phyloP scores from a whole-genome alignment of 2,113 vertebrate genomes.

The Ammodytes dubius region DNA sequence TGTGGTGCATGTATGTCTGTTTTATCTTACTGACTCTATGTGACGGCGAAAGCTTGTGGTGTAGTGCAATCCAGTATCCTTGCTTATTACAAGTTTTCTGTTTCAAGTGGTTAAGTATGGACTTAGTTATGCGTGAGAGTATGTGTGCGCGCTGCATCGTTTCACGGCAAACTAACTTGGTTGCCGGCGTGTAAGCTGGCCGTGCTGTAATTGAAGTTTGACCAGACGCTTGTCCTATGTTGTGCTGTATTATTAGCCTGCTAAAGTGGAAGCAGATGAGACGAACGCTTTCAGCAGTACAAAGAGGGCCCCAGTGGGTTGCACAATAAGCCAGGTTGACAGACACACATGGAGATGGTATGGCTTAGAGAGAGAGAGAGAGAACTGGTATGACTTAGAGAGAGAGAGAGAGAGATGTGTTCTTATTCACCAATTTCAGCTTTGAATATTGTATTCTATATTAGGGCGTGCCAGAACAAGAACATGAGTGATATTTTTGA shows the following conservation, averaged over 20 bases:
- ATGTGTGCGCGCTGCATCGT: slow-evolving; percentile 10
- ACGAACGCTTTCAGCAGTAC: slow-evolving; percentile 47
- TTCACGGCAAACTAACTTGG: slow-evolving; percentile 4
- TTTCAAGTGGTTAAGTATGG: slow-evolving; percentile 24
- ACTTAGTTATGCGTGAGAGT: not conserved
- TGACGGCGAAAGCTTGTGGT: slow-evolving; percentile 16
- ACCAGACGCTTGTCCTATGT: slow-evolving; percentile 40
- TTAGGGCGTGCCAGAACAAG: not conserved
- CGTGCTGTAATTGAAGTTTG: slow-evolving; percentile 40
- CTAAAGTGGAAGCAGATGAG: slow-evolving; percentile 72
- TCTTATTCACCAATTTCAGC: slow-evolving; percentile 3
- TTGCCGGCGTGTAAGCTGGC: slow-evolving; percentile 17
- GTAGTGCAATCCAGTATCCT: not conserved
- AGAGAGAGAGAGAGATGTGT: not conserved
- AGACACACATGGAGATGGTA: slow-evolving; percentile 15
- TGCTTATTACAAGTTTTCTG: slow-evolving; percentile 8
- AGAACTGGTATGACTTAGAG: too few species aligned
- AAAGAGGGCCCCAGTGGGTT: slow-evolving; percentile 43
- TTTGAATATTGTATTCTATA: not conserved
- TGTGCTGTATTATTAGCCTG: slow-evolving; percentile 46
- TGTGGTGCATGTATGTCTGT: slow-evolving; percentile 24
- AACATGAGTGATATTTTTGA: slow-evolving; percentile 3
- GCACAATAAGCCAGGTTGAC: slow-evolving; percentile 41
- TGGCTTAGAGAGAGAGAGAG: not conserved
- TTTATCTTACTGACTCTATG: slow-evolving; percentile 37